Conservation (phyloP, 2,888 invertebrate genomes). For the Macroteleia sp. region DNA sequence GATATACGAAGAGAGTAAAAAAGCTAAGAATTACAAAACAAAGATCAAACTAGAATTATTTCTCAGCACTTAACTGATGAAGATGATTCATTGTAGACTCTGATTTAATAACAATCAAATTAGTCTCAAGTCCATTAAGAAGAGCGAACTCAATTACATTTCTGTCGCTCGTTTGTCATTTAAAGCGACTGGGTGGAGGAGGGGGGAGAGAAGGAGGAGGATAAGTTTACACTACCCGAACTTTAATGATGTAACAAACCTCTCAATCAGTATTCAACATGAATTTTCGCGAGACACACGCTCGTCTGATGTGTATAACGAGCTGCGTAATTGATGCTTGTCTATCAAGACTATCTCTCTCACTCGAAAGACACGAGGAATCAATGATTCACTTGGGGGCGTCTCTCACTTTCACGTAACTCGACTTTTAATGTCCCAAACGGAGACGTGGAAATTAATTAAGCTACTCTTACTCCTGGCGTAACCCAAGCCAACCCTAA, state of each 20-base stretch:
- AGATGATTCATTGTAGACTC: too few species aligned
- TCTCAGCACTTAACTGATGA: too few species aligned
- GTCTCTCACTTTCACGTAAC: not conserved
- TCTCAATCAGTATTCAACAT: conserved; percentile 23
- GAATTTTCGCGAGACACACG: conserved; percentile 10
- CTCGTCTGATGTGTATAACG: conserved; percentile 15
- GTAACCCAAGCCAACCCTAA: conserved; percentile 6
- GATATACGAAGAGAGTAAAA: too few species aligned
- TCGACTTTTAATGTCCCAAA: conserved; percentile 5
- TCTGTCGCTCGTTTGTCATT: too few species aligned
- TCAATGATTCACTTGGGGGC: conserved; percentile 19
- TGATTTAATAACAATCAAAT: too few species aligned
- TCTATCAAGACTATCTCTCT: conserved; percentile 31
- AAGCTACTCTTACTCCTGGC: too few species aligned
- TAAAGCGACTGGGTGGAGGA: too few species aligned
- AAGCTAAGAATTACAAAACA: too few species aligned
- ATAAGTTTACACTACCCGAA: not conserved
- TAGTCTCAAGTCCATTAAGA: too few species aligned
- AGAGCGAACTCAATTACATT: too few species aligned
- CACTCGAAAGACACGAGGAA: conserved; percentile 27
- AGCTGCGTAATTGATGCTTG: conserved; percentile 24
- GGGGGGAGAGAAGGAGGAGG: too few species aligned
- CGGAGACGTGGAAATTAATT: conserved; percentile 1
- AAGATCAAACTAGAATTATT: too few species aligned
- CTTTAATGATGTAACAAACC: conserved; percentile 6